These are phyloP conservation scores for Gonatopus flavifemur DNA, from an alignment of 1,140 invertebrate genomes.

Conservation along the genomic window DNA sequence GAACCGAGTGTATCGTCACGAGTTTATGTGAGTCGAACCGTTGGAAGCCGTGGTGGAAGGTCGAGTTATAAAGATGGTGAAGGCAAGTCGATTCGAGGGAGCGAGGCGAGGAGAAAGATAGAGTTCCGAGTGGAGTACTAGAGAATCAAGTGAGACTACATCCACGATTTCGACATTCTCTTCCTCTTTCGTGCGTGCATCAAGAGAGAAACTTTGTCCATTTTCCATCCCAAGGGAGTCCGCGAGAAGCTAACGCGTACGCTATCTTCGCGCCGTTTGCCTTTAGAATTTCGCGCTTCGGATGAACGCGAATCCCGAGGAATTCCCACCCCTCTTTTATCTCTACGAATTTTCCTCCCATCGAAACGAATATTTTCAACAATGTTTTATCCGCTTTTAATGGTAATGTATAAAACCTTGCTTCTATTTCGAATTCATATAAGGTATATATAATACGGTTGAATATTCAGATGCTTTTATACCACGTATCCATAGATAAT, in stretches of 20 bases:
- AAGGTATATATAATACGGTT: too few relatives aligned
- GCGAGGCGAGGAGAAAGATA: slow-evolving; percentile 1
- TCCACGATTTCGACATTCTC: slow-evolving; percentile 14
- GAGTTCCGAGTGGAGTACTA: slow-evolving; percentile 7
- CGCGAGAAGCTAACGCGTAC: slow-evolving; percentile 12
- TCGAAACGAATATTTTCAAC: too few relatives aligned
- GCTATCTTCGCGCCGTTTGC: slow-evolving; percentile 22
- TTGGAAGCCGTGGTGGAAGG: slow-evolving; percentile 27
- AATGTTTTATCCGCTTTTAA: too few relatives aligned
- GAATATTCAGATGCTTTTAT: too few relatives aligned
- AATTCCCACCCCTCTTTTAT: not conserved
- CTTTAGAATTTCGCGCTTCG: slow-evolving; percentile 22
- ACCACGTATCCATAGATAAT: too few relatives aligned
- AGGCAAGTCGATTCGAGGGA: not conserved
- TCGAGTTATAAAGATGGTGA: not conserved
- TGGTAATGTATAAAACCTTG: too few relatives aligned
- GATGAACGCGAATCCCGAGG: not conserved
- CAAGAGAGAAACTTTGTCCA: slow-evolving; percentile 47
- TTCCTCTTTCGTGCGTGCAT: too few relatives aligned
- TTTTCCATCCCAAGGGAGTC: slow-evolving; percentile 46
- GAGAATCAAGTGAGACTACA: slow-evolving; percentile 15
- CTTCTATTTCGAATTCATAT: too few relatives aligned
- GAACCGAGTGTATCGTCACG: slow-evolving; percentile 45
- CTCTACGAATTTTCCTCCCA: not conserved
- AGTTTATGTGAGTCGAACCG: slow-evolving; percentile 45